Conservation (phyloP, 2,113 vertebrate genomes). For the Callionymus lyra region DNA sequence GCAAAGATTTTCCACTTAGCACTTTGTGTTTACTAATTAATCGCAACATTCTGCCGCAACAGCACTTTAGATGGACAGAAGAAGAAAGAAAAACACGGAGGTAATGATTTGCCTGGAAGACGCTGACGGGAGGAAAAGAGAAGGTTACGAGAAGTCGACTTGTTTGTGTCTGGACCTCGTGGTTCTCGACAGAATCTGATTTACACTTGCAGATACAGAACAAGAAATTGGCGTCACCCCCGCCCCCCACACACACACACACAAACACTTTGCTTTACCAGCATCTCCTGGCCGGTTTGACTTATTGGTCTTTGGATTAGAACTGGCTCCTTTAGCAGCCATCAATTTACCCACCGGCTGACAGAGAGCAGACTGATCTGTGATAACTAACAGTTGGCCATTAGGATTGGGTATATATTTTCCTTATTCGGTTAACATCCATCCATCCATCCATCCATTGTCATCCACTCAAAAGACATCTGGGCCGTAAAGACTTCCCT, state of each 20-base stretch:
- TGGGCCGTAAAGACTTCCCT: too few species aligned
- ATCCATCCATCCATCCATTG: too few species aligned
- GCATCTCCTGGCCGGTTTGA: constrained; percentile 19
- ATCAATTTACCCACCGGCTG: constrained; percentile 34
- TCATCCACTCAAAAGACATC: too few species aligned
- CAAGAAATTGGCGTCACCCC: not conserved
- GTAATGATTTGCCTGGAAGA: constrained; percentile 49
- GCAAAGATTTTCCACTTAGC: constrained; percentile 51
- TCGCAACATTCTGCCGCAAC: constrained; percentile 28
- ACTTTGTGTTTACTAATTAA: constrained; percentile 53
- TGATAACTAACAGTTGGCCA: constrained; percentile 6
- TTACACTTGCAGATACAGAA: not conserved
- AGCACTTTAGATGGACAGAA: constrained; percentile 33
- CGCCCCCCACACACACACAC: constrained; percentile 9
- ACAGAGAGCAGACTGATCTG: constrained; percentile 28
- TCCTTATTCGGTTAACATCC: too few species aligned
- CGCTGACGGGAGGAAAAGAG: constrained; percentile 32
- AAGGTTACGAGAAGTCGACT: constrained; percentile 24
- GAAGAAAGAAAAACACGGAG: constrained; percentile 34
- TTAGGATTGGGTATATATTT: too few species aligned
- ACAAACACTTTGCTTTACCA: too few species aligned
- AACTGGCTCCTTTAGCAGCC: constrained; percentile 27
- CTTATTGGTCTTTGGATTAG: constrained; percentile 38
- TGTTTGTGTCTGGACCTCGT: constrained; percentile 18
- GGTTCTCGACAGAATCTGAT: constrained; percentile 14